Base-by-base conservation (phyloP, 1,140 invertebrate genomes). In the Tachypleus tridentatus region DNA sequence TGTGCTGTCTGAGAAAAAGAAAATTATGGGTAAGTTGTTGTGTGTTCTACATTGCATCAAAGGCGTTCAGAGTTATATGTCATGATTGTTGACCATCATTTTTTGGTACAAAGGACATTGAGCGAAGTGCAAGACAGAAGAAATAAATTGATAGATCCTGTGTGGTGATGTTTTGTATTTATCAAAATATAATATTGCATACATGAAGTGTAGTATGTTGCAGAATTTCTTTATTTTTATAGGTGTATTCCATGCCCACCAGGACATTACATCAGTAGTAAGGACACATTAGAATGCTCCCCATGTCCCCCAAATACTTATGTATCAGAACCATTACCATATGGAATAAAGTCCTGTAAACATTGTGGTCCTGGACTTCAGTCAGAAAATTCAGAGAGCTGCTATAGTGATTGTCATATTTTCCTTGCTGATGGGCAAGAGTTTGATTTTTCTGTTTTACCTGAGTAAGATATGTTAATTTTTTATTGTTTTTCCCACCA, bases 171-270 rank as follows among this genome's bases (percentile, higher is more conserved):
- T 29, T 29, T 29, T 29, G 29, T 29, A 29, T 29, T 29, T 29
- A 29, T 29, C 29, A 29, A 29, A 29, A 29, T 29, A 29, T 29
- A 29, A 29, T 29, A 29, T 29, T 29, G 29, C 29, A 29, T 29
- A 29, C 29, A 29, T 29, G 29, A 29, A 29, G 29, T 29, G 29
- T 29, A 29, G 29, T 29, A 29, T 29, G 2, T 29, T 29, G 4
- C 29, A 4, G 7, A 10, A 10, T 48, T 29, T 6, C 5, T 54
- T 60, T 66, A 67, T 52, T 49, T 65, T 54, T 59, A 52, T 65
- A 78, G 79, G 3, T 84, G 82, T 72, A 76, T 81, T 49, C 81
- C 82, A 4, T 84, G 82, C 71, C 78, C 79, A 5, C 72, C 76
- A 60, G 81, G 82, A 8, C 75, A 82, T 29, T 82, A 79, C 70